Base-by-base conservation (phyloP, 2,113 vertebrate genomes). In the Oenanthe melanoleuca region DNA sequence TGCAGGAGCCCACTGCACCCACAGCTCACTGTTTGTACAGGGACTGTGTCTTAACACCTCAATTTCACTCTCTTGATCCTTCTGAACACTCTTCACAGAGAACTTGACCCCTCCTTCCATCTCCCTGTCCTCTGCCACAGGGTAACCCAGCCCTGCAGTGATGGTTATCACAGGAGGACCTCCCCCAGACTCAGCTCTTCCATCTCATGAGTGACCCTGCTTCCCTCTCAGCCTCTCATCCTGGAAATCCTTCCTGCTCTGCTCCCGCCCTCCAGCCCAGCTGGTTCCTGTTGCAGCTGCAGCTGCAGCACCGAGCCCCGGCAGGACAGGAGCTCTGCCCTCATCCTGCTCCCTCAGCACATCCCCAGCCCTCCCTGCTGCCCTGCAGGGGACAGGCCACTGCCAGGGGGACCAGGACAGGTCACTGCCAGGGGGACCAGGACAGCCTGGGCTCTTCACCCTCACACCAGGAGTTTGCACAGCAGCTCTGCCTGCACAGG, bases 281-380 rank as follows among this genome's bases (percentile, higher is more conserved):
- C 17, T 92, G 92, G 87, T 73, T 94, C 80, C 63, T 91, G 66
- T 77, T 50, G 59, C 91, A 96, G 94, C 16, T 3, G 10, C 80
- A 94, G 88, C 93, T 89, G 94, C 9, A 0, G 49, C 14, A 3
- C 40, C 0, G 26, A 85, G 60, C 56, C 20, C 23, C 1, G 0
- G 25, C 29, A 1, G 0, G 47, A 38, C 57, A 4, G 89, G 31
- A 87, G 78, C 87, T 65, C n/a, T 89, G 29, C 34, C 67, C 2
- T 9, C 50, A 13, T 70, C 88, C 71, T 69, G 31, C 59, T 60
- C 7, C 1, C 70, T 26, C 71, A 47, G 42, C 11, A 1, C 86
- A 24, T 38, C 3, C 1, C 65, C 77, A 60, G 61, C 80, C 66
- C 21, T 72, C 49, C 25, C 47, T 49, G 47, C 70, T 50, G 65